Evolutionary conservation across 2,797 vertebrate genomes (phyloP).

Genomic region (Pseudomugil tenellus): DNA sequence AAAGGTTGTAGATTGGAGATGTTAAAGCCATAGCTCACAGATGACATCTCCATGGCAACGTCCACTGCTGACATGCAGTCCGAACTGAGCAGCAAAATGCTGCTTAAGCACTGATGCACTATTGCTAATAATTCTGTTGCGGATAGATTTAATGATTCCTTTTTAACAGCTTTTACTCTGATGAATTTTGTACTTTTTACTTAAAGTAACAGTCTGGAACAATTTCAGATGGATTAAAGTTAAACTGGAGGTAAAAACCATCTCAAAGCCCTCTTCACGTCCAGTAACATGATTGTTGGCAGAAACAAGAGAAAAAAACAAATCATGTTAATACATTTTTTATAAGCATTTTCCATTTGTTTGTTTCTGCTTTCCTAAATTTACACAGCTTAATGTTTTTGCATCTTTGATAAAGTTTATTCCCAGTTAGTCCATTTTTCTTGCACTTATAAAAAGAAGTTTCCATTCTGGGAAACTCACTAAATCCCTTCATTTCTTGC

Average conservation of each 20-base stretch:
- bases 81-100: background rate
- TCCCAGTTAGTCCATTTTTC: background rate
- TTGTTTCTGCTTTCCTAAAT: background rate
- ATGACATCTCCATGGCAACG: background rate
- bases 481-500: background rate
- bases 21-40: background rate
- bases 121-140: background rate
- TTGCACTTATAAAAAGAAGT: background rate
- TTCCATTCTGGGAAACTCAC: background rate
- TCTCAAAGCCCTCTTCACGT: background rate
- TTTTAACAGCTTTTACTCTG: background rate
- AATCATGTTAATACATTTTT: background rate
- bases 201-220: background rate
- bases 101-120: background rate
- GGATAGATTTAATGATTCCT: background rate
- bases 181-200: background rate
- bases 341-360: background rate
- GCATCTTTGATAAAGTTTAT: background rate
- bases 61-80: background rate
- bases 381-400: background rate
- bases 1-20: too few relatives aligned
- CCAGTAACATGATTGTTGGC: background rate
- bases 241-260: too few relatives aligned
- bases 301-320: background rate
- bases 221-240: background rate